Conservation (phyloP, 2,888 invertebrate genomes). For the Macropis europaea region DNA sequence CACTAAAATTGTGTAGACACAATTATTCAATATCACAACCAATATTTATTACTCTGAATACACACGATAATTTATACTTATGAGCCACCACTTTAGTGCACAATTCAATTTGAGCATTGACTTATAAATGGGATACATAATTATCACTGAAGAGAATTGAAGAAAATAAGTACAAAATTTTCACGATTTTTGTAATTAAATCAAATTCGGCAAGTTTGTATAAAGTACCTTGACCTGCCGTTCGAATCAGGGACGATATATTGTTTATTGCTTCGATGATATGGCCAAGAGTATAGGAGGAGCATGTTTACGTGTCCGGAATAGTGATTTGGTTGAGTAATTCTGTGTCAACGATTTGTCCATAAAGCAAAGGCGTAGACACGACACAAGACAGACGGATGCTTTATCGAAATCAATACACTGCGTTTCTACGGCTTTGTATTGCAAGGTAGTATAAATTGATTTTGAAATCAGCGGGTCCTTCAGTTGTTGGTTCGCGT, state of each 20-base stretch:
- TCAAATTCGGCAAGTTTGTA: conserved; percentile 8
- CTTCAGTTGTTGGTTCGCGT: conserved; percentile 61
- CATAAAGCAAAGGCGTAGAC: conserved; percentile 61
- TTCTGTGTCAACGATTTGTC: conserved; percentile 65
- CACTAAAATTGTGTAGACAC: too few relatives aligned
- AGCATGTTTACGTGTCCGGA: conserved; percentile 61
- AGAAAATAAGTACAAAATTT: too few relatives aligned
- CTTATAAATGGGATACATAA: too few relatives aligned
- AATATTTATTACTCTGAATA: too few relatives aligned
- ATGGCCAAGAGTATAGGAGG: conserved; percentile 34
- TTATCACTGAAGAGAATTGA: too few relatives aligned
- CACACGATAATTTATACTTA: too few relatives aligned
- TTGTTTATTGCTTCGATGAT: conserved; percentile 51
- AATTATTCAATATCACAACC: too few relatives aligned
- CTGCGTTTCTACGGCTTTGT: conserved; percentile 53
- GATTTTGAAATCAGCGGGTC: conserved; percentile 66
- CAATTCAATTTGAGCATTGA: too few relatives aligned
- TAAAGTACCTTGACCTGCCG: conserved; percentile 45
- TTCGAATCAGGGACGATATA: conserved; percentile 38
- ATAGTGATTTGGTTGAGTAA: conserved; percentile 67
- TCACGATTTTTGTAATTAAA: too few relatives aligned
- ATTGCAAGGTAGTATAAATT: conserved; percentile 65
- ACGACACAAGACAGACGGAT: conserved; percentile 40
- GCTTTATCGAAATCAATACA: conserved; percentile 20
- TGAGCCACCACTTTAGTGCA: too few relatives aligned